Conservation (phyloP, 2,113 vertebrate genomes). For the Amphilophus citrinellus region DNA sequence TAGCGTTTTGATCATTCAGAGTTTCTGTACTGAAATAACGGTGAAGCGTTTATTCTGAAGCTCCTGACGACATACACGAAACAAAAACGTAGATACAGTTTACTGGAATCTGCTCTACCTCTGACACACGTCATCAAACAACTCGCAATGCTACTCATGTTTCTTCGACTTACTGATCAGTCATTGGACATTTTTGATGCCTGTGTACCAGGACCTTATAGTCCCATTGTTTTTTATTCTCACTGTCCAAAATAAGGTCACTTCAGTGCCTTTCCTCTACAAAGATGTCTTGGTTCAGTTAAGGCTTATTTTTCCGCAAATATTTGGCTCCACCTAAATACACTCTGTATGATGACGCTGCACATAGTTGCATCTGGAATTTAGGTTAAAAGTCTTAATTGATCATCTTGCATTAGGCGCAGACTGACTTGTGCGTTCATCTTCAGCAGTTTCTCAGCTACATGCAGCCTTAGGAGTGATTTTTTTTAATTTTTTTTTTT, state of each 20-base stretch:
- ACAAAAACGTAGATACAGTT: slow-evolving; percentile 10
- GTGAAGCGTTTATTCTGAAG: background rate
- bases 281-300: slow-evolving; percentile 43
- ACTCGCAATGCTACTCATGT: background rate
- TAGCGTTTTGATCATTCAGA: background rate
- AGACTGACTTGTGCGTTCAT: background rate
- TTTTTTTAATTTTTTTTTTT: background rate
- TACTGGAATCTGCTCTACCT: slow-evolving; percentile 57
- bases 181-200: background rate
- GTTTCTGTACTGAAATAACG: background rate
- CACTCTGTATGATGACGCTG: background rate
- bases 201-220: background rate
- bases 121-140: slow-evolving; percentile 19
- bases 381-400: background rate
- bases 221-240: background rate
- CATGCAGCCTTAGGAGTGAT: background rate
- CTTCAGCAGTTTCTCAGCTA: background rate
- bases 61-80: background rate
- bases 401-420: background rate
- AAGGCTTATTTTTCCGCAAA: slow-evolving; percentile 16
- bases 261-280: slow-evolving; percentile 73
- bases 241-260: slow-evolving; percentile 49
- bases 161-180: background rate
- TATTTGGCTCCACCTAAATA: background rate
- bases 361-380: background rate